phyloP scores from a whole-genome alignment of 2,888 invertebrate species.

The Tineola bisselliella region DNA sequence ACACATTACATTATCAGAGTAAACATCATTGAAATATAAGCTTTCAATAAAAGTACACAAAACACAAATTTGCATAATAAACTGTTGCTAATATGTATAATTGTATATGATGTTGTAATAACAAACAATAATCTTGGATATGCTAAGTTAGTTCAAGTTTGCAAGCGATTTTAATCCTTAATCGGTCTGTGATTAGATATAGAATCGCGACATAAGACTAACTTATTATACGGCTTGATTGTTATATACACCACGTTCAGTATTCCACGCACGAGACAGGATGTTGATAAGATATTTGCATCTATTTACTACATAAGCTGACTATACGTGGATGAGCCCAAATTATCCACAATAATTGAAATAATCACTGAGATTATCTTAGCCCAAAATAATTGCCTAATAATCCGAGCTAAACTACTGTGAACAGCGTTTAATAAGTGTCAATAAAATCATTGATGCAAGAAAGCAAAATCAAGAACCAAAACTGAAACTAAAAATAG shows the following conservation, averaged over 20 bases:
- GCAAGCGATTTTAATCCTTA: background rate
- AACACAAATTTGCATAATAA: background rate
- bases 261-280: constrained; percentile 38
- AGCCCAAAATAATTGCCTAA: too few relatives aligned
- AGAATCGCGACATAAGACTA: background rate
- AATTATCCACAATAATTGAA: background rate
- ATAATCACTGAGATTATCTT: too few relatives aligned
- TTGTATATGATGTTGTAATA: background rate
- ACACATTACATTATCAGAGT: background rate
- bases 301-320: constrained; percentile 17
- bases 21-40: background rate
- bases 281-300: constrained; percentile 56
- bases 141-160: background rate
- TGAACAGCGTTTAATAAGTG: background rate
- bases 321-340: background rate
- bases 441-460: background rate
- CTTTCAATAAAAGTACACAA: background rate
- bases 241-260: background rate
- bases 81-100: background rate
- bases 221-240: background rate
- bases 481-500: background rate
- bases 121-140: background rate
- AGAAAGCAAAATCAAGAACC: background rate
- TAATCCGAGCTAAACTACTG: background rate
- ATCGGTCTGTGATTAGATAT: background rate